A percentile compares a stretch with the other conserved stretches of the same genome.
phyloP scores from a whole-genome alignment of 2,888 invertebrate genomes.

The Brachyptera risi region DNA sequence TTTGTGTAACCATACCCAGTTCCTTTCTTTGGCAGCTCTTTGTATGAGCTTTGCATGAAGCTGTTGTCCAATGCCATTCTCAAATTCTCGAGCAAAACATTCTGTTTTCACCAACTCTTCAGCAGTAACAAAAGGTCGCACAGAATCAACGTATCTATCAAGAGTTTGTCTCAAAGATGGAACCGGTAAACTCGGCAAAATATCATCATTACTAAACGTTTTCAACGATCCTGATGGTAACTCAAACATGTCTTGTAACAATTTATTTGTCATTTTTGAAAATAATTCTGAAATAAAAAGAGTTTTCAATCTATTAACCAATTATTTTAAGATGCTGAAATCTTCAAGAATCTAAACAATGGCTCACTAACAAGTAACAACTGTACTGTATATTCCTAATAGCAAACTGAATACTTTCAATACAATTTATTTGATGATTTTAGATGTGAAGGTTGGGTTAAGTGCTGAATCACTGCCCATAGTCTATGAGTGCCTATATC shows the following conservation, averaged over 20 bases:
- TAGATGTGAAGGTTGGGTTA: too few species aligned
- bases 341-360: too few species aligned
- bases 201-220: conserved; percentile 52
- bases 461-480: too few species aligned
- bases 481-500: too few species aligned
- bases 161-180: conserved; percentile 51
- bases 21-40: conserved; percentile 46
- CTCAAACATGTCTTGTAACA: conserved; percentile 9
- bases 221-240: conserved; percentile 20
- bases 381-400: too few species aligned
- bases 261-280: not conserved
- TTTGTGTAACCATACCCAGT: conserved; percentile 48
- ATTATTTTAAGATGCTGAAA: too few species aligned
- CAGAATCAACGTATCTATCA: conserved; percentile 50
- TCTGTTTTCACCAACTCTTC: conserved; percentile 47
- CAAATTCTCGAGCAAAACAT: conserved; percentile 48
- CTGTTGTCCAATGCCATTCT: conserved; percentile 47
- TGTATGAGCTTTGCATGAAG: conserved; percentile 48
- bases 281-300: not conserved
- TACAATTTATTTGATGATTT: too few species aligned
- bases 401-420: too few species aligned
- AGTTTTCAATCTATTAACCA: not conserved
- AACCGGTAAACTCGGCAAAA: conserved; percentile 51
- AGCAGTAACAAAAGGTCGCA: conserved; percentile 47
- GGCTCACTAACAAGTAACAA: too few species aligned